Evolutionary conservation across 2,888 invertebrate genomes (phyloP), one percentile per base, ranked within the genome.

Genomic region (Drosophila meridionalis): DNA sequence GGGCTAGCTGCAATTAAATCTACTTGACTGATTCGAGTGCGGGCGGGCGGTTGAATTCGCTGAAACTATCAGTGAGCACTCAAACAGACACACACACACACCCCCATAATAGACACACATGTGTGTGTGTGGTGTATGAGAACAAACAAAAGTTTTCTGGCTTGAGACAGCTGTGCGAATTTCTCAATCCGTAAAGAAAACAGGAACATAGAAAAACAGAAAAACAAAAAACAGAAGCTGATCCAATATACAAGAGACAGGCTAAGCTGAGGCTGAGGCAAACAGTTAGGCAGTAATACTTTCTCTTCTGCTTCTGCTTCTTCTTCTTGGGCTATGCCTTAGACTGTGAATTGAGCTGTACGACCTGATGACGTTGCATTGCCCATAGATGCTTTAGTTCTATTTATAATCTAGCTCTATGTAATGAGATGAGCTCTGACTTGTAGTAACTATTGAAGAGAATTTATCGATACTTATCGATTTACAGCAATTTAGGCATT

Each of bases 1-100:
- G 78, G 78, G 78, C 68, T 80, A 60, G 66, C 78, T 70, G 79
- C 89, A 90, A 87, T 87, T 90, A 86, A 87, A 87, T 90, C 77
- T 87, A 88, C 87, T 90, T 83, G 87, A 89, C 78, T 86, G 86
- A 80, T 52, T 82, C 69, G 63, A 64, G 57, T 58, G 78, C 48
- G 47, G 53, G 71, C 67, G 52, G 38, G 28, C 55, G 38, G 14
- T 47, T 50, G 57, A 56, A 70, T 50, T 38, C 47, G 69, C 45
- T 45, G 55, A 66, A 69, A 80, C 69, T 63, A 67, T 60, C 60
- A 56, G 12, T 40, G 58, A 62, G 47, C 68, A 40, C 52, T n/a
- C 26, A 28, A 38, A 30, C 36, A 47, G 28, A 11, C 58, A 30
- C 52, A n/a, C 42, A 30, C 28, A 47, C 73, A 59, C 76, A 61